Percentiles rank a stretch among this genome's conserved stretches.
Evolutionary conservation across 1,140 invertebrate genomes (phyloP).

Genomic region (Drosophila sp.): DNA sequence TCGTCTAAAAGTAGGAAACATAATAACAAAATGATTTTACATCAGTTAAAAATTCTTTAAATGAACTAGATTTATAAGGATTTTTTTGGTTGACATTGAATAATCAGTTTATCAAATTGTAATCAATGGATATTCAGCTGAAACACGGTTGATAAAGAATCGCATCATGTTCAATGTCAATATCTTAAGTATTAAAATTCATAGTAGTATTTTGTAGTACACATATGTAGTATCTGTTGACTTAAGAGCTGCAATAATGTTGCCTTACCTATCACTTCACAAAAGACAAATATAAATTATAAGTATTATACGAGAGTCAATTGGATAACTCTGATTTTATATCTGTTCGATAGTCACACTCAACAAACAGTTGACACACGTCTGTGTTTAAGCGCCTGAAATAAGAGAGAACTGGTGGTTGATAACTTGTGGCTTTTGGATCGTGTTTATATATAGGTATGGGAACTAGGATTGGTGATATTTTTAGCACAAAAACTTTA

Average conservation of each 20-base stretch:
- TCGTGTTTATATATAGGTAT: constrained; percentile 61
- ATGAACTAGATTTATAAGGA: background rate
- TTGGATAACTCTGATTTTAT: constrained; percentile 56
- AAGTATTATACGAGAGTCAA: constrained; percentile 54
- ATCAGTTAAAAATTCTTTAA: constrained; percentile 22
- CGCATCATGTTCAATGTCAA: constrained; percentile 82
- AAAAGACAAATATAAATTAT: constrained; percentile 74
- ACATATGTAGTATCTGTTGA: constrained; percentile 69
- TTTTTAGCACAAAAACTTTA: background rate
- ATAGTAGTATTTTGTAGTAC: constrained; percentile 22
- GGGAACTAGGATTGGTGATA: constrained; percentile 39
- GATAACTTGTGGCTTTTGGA: constrained; percentile 85
- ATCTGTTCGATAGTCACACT: constrained; percentile 73
- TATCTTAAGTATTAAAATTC: constrained; percentile 45
- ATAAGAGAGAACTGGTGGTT: constrained; percentile 89
- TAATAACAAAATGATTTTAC: constrained; percentile 16
- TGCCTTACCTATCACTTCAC: constrained; percentile 84
- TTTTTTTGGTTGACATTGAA: constrained; percentile 53
- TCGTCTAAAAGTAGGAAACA: constrained; percentile 69
- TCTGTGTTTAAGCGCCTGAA: constrained; percentile 86
- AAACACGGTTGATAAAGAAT: constrained; percentile 84
- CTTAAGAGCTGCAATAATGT: constrained; percentile 75
- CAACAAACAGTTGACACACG: constrained; percentile 62
- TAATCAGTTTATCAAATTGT: constrained; percentile 80
- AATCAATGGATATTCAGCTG: constrained; percentile 84